These are phyloP conservation scores for Chiloscyllium plagiosum DNA, from an alignment of 2,113 vertebrate genomes.

Conservation along the genomic window DNA sequence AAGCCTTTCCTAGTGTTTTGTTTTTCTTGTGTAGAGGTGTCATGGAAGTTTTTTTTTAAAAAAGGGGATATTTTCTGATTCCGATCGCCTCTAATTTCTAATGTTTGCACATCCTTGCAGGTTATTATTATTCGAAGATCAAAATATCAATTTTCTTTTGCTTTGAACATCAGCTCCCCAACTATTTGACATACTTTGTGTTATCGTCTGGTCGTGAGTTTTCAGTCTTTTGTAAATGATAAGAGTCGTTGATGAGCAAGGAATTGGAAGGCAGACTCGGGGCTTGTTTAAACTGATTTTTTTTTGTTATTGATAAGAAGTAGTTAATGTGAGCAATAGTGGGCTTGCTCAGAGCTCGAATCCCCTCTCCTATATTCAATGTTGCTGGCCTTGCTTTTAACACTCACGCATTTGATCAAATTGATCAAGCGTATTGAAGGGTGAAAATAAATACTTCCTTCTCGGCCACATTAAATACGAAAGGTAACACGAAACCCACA, in stretches of 20 bases:
- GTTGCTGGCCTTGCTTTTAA: background rate
- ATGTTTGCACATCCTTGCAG: background rate
- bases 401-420: background rate
- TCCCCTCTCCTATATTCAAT: background rate
- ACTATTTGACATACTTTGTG: background rate
- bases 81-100: background rate
- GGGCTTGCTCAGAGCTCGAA: background rate
- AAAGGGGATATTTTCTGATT: slow-evolving; percentile 1
- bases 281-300: background rate
- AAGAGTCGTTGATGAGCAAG: background rate
- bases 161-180: background rate
- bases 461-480: background rate
- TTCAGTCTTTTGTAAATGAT: background rate
- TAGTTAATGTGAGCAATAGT: background rate
- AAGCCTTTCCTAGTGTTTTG: background rate
- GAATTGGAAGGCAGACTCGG: background rate
- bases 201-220: background rate
- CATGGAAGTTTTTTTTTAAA: background rate
- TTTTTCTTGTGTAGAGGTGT: background rate
- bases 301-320: background rate
- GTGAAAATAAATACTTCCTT: slow-evolving; percentile 31
- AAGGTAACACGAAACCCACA: background rate
- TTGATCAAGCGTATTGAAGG: slow-evolving; percentile 10
- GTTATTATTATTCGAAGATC: background rate
- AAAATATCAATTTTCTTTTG: background rate